These are phyloP conservation scores for Thunnus albacares DNA, from an alignment of 2,797 vertebrate genomes.

Conservation along the genomic window DNA sequence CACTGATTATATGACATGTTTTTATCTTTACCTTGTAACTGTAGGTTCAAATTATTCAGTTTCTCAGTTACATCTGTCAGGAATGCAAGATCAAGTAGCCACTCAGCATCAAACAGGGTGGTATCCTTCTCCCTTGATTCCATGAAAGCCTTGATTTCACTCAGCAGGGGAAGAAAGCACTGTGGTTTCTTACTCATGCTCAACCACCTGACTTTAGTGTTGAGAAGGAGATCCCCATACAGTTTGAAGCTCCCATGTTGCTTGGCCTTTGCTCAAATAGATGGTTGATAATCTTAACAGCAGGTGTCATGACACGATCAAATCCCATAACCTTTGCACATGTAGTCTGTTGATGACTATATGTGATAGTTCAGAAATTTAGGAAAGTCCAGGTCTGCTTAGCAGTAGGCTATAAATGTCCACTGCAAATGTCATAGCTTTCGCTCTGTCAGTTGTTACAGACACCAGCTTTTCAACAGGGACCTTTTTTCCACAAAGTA, in stretches of 20 bases:
- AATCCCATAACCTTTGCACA: not conserved
- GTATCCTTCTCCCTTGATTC: constrained; percentile 38
- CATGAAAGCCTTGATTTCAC: constrained; percentile 52
- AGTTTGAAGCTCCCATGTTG: constrained; percentile 11
- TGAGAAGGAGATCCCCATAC: constrained; percentile 10
- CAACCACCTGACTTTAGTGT: not conserved
- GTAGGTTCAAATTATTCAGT: constrained; percentile 40
- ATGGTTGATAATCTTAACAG: constrained; percentile 7
- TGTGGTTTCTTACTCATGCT: not conserved
- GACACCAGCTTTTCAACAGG: too few relatives aligned
- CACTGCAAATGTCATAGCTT: too few relatives aligned
- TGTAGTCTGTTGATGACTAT: not conserved
- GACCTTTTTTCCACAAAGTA: not conserved
- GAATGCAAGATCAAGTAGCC: constrained; percentile 41
- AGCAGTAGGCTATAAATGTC: too few relatives aligned
- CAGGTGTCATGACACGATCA: not conserved
- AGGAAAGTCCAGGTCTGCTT: too few relatives aligned
- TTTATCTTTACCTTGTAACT: constrained; percentile 50
- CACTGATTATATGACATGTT: constrained; percentile 39
- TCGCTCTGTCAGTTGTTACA: too few relatives aligned
- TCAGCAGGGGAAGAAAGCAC: constrained; percentile 24
- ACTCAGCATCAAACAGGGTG: constrained; percentile 21
- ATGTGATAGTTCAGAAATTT: too few relatives aligned
- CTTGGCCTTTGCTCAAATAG: constrained; percentile 7
- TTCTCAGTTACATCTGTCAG: constrained; percentile 56